These are phyloP conservation scores for Lepidurus apus DNA, from an alignment of 1,140 invertebrate species.

Conservation along the genomic window DNA sequence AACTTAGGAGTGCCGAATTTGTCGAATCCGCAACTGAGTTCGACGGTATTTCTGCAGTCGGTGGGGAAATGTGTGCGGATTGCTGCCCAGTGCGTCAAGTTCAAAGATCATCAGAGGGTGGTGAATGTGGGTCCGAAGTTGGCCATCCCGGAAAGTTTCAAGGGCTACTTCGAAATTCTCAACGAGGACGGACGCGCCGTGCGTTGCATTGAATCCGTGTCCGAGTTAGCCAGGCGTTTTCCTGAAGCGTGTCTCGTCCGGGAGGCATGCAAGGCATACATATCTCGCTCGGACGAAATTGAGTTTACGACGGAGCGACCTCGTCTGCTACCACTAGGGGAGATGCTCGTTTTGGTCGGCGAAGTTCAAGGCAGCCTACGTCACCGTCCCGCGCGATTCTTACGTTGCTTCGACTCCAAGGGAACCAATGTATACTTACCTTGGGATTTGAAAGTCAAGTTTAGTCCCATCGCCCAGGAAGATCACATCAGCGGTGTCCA, in stretches of 20 bases:
- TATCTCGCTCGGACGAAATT: conserved; percentile 39
- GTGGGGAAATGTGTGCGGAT: conserved; percentile 63
- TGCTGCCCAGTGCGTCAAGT: conserved; percentile 73
- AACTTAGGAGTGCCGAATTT: conserved; percentile 77
- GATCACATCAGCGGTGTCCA: conserved; percentile 90
- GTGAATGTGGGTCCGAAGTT: conserved; percentile 73
- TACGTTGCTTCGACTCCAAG: conserved; percentile 77
- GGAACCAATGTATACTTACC: conserved; percentile 75
- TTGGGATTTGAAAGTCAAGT: conserved; percentile 79
- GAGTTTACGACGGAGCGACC: conserved; percentile 61
- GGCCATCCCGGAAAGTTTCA: conserved; percentile 81
- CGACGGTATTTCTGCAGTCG: conserved; percentile 73
- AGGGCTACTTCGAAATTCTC: conserved; percentile 87
- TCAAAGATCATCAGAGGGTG: conserved; percentile 71
- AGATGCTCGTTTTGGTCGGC: conserved; percentile 68
- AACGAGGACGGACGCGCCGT: conserved; percentile 87
- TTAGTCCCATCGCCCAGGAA: conserved; percentile 81
- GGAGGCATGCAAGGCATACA: conserved; percentile 73
- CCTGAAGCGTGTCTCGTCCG: conserved; percentile 76
- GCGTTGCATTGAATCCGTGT: conserved; percentile 79
- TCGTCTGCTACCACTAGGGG: conserved; percentile 65
- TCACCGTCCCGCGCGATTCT: conserved; percentile 61
- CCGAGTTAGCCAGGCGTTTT: conserved; percentile 68
- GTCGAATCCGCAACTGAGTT: conserved; percentile 72
- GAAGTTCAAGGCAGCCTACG: conserved; percentile 53